These are phyloP conservation scores for Dallia pectoralis DNA, from an alignment of 2,797 vertebrate species.

Conservation along the genomic window DNA sequence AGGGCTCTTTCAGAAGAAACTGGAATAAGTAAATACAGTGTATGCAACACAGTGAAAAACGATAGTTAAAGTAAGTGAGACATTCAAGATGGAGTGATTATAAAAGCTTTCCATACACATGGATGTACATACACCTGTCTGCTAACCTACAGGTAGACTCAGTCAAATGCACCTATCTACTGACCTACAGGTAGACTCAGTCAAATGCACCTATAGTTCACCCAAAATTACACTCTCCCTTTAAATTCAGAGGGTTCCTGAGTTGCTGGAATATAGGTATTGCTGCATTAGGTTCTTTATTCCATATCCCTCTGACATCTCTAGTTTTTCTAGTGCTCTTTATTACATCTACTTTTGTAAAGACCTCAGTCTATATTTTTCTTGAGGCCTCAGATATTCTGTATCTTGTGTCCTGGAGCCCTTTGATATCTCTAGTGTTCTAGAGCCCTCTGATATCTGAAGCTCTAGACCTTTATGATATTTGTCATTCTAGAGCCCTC, in stretches of 20 bases:
- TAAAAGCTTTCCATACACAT: constrained; percentile 30
- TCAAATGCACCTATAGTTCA: not conserved
- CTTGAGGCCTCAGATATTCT: not conserved
- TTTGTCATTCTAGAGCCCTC: not conserved
- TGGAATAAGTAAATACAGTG: constrained; percentile 39
- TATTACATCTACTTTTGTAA: not conserved
- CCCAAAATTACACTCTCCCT: not conserved
- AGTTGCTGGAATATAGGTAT: constrained; percentile 67
- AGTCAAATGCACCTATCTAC: not conserved
- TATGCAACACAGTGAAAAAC: constrained; percentile 52
- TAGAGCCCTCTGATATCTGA: not conserved
- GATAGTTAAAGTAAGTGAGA: constrained; percentile 35
- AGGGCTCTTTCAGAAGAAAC: constrained; percentile 34
- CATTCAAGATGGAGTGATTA: constrained; percentile 34
- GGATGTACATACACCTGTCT: constrained; percentile 26
- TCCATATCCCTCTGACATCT: constrained; percentile 30
- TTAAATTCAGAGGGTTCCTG: constrained; percentile 67
- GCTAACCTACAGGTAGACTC: not conserved
- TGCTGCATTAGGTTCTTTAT: constrained; percentile 61
- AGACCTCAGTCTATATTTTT: too few species aligned
- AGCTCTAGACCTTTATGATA: too few species aligned
- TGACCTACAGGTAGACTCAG: too few species aligned
- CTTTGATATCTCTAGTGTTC: not conserved
- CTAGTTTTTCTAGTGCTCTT: not conserved
- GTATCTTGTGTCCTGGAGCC: not conserved